A percentile compares a stretch with the other conserved stretches of the same genome.
Evolutionary conservation across 1,140 invertebrate species (phyloP).

Genomic region (Charaxes varanes): DNA sequence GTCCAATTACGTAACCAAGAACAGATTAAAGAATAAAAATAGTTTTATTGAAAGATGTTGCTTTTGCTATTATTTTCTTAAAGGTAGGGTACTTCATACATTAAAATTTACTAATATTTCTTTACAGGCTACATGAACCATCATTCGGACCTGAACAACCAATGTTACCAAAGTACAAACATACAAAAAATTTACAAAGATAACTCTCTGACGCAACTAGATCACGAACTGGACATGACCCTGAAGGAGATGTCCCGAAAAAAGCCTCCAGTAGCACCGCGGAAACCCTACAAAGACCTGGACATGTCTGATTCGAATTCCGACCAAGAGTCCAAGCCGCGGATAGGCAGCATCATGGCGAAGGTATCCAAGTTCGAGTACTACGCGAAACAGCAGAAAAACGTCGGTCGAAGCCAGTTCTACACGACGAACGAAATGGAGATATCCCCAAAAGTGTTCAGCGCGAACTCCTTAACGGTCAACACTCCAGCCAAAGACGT

Average conservation of each 20-base stretch:
- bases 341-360: conserved; percentile 73
- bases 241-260: conserved; percentile 62
- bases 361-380: conserved; percentile 79
- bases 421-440: conserved; percentile 55
- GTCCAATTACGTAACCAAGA: too few relatives aligned
- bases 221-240: conserved; percentile 65
- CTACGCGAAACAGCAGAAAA: conserved; percentile 73
- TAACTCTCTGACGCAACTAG: conserved; percentile 45
- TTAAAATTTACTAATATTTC: conserved; percentile 5
- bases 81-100: too few relatives aligned
- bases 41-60: too few relatives aligned
- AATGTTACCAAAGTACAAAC: conserved; percentile 52
- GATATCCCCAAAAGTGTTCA: conserved; percentile 85
- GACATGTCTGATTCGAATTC: conserved; percentile 55
- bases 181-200: conserved; percentile 57
- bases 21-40: too few relatives aligned
- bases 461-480: conserved; percentile 82
- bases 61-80: too few relatives aligned
- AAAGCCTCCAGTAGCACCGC: conserved; percentile 63
- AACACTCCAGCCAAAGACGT: conserved; percentile 88
- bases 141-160: conserved; percentile 35
- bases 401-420: conserved; percentile 47
- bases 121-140: conserved; percentile 45
- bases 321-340: conserved; percentile 53
- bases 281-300: conserved; percentile 55